These are phyloP conservation scores for Brachyistius frenatus DNA, from an alignment of 2,113 vertebrate genomes.

Conservation along the genomic window DNA sequence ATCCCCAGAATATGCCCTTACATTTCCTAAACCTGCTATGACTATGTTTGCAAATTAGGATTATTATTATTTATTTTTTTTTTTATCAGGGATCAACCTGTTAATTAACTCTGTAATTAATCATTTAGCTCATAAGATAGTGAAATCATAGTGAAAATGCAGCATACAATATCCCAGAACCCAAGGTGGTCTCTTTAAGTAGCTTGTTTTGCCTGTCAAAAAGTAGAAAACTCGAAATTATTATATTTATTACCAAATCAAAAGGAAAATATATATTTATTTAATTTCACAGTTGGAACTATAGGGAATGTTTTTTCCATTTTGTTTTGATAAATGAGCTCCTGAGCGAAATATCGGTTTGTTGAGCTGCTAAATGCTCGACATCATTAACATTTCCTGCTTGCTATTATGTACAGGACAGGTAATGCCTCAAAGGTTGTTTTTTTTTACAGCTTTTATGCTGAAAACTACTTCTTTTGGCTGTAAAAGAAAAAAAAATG, in stretches of 20 bases:
- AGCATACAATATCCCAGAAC: not conserved
- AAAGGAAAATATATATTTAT: no score
- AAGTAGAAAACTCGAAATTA: no score
- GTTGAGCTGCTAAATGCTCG: no score
- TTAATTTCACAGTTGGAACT: no score
- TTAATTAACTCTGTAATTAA: not conserved
- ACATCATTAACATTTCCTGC: not conserved
- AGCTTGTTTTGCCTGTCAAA: no score
- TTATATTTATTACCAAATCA: no score
- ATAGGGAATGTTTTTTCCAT: no score
- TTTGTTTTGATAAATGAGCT: no score
- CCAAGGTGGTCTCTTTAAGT: not conserved
- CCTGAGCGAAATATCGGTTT: no score
- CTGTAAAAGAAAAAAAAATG: not conserved
- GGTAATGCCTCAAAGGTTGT: not conserved
- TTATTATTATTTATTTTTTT: not conserved
- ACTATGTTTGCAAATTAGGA: not conserved
- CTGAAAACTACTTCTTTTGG: no score
- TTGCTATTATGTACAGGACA: not conserved
- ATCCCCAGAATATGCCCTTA: slow-evolving; percentile 43
- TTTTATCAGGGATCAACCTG: slow-evolving; percentile 12
- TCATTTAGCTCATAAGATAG: not conserved
- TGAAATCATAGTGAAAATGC: no score
- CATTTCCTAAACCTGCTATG: slow-evolving; percentile 22
- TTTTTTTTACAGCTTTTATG: no score